These are phyloP conservation scores for Antrozous pallidus DNA, from an alignment of 2,797 vertebrate genomes.

Conservation along the genomic window DNA sequence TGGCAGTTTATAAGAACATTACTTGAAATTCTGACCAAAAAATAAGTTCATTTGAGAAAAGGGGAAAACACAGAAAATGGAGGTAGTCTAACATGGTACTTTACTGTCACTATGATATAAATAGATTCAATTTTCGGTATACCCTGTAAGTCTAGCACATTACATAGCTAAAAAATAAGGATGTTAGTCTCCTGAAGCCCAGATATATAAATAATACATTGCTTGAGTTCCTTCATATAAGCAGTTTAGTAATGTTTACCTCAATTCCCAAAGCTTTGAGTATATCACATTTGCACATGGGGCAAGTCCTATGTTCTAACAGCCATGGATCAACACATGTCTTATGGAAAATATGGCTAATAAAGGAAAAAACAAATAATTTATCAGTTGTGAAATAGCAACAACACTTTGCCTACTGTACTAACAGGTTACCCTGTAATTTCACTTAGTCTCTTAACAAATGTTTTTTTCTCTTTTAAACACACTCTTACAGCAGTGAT, in stretches of 20 bases:
- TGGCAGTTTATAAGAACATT: background rate
- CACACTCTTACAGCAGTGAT: background rate
- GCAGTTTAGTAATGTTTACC: conserved; percentile 78
- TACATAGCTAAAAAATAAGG: conserved; percentile 4
- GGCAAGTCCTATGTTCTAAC: conserved; percentile 93
- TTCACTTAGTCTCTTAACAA: conserved; percentile 19
- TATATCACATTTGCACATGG: conserved; percentile 97
- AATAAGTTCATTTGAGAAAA: background rate
- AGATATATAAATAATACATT: conserved; percentile 14
- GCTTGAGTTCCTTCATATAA: conserved; percentile 37
- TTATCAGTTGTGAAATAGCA: conserved; percentile 31
- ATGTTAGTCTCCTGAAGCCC: background rate
- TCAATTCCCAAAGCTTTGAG: conserved; percentile 91
- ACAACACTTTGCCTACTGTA: background rate
- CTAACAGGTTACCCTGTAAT: background rate
- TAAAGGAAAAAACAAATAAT: conserved; percentile 45
- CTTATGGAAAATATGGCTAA: conserved; percentile 95
- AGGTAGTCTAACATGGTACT: background rate
- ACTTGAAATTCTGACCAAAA: conserved; percentile 38
- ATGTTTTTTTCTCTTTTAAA: conserved; percentile 10
- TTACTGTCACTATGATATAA: conserved; percentile 20
- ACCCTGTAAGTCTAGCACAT: background rate
- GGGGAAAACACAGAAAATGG: conserved; percentile 7
- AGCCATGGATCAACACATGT: conserved; percentile 95
- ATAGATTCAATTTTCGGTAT: background rate